Conservation (phyloP, 2,888 invertebrate genomes). For the Boloria selene region DNA sequence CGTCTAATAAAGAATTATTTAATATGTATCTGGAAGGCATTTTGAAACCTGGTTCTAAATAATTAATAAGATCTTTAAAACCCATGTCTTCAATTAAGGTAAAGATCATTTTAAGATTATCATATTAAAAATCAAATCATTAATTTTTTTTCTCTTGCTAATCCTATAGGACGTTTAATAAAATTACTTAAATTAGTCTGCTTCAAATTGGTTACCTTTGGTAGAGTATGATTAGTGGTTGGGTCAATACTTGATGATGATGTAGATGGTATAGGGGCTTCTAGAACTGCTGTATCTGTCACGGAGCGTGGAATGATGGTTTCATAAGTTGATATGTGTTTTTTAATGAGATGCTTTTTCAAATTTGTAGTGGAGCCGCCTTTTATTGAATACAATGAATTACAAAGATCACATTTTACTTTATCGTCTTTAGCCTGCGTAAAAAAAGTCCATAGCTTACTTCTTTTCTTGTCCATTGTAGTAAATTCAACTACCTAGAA, state of each 20-base stretch:
- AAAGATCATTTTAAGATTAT: constrained; percentile 40
- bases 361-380: constrained; percentile 41
- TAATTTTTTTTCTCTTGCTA: constrained; percentile 35
- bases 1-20: constrained; percentile 41
- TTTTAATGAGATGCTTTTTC: constrained; percentile 36
- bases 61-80: constrained; percentile 42
- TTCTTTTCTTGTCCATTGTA: constrained; percentile 33
- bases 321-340: constrained; percentile 41
- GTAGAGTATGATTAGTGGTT: constrained; percentile 31
- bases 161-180: constrained; percentile 17
- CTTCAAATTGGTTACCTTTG: constrained; percentile 23
- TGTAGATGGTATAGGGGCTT: constrained; percentile 30
- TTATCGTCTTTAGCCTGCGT: constrained; percentile 37
- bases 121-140: constrained; percentile 42
- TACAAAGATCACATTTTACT: constrained; percentile 39
- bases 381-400: constrained; percentile 41
- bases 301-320: constrained; percentile 37
- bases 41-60: constrained; percentile 43
- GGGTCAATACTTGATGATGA: constrained; percentile 31
- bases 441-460: constrained; percentile 36
- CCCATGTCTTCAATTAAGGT: constrained; percentile 42
- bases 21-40: constrained; percentile 42
- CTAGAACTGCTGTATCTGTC: constrained; percentile 38
- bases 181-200: constrained; percentile 37
- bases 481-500: too few species aligned